Evolutionary conservation across 2,797 vertebrate species (phyloP).

Genomic region (Choloepus didactylus): DNA sequence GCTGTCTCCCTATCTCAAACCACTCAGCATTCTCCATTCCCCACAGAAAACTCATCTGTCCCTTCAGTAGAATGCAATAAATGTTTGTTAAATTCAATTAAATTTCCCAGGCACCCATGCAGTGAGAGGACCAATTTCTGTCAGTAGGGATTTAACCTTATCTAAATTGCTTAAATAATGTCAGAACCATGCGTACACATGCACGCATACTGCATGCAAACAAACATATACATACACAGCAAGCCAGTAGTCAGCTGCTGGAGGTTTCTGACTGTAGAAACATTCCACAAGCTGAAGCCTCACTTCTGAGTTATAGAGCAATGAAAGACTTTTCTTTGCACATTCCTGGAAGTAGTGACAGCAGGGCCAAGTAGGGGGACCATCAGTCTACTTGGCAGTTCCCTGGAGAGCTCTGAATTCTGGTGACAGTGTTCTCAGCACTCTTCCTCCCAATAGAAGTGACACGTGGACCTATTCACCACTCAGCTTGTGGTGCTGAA

Average conservation of each 20-base stretch:
- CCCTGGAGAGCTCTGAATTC: not conserved
- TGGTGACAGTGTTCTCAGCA: not conserved
- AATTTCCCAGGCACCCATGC: not conserved
- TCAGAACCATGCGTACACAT: not conserved
- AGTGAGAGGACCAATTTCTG: constrained; percentile 23
- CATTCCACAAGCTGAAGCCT: not conserved
- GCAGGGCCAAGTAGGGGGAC: not conserved
- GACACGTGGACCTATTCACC: not conserved
- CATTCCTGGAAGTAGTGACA: not conserved
- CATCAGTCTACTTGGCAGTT: not conserved
- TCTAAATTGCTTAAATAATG: constrained; percentile 52
- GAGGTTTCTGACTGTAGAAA: not conserved
- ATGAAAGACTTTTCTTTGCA: not conserved
- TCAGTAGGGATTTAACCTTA: not conserved
- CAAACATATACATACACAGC: not conserved
- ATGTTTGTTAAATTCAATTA: not conserved
- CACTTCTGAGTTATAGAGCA: not conserved
- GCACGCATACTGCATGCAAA: not conserved
- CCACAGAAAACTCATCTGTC: not conserved
- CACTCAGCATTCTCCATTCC: not conserved
- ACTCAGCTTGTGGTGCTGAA: not conserved
- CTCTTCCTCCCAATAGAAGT: not conserved
- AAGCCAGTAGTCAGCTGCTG: not conserved
- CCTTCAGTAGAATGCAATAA: not conserved
- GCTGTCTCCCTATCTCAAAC: not conserved